Conservation (phyloP, 2,113 vertebrate species). For the Nothoprocta perdicaria region DNA sequence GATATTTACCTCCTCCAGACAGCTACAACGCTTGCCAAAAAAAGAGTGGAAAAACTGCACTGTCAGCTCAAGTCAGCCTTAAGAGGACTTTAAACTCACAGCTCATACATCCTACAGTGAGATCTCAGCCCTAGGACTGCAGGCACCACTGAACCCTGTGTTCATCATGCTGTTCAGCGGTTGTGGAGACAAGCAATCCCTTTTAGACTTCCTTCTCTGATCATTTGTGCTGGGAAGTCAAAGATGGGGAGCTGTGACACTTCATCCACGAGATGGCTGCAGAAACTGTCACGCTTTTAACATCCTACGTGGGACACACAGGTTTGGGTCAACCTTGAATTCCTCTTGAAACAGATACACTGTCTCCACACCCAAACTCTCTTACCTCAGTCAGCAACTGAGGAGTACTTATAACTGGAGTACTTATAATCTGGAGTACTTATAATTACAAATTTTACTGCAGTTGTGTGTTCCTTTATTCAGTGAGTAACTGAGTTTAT, state of each 20-base stretch:
- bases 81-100: not conserved
- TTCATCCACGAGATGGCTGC: not conserved
- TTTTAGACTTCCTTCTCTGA: not conserved
- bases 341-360: not conserved
- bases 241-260: too few relatives aligned
- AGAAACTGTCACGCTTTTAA: not conserved
- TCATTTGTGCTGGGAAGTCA: not conserved
- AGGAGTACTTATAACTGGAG: too few relatives aligned
- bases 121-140: not conserved
- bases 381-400: too few relatives aligned
- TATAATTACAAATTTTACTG: not conserved
- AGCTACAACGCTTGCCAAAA: not conserved
- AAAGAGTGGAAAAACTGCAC: not conserved
- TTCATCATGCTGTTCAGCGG: not conserved
- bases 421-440: too few relatives aligned
- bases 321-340: not conserved
- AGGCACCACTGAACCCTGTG: not conserved
- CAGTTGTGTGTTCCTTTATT: not conserved
- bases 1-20: not conserved
- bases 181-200: not conserved
- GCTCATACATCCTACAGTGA: not conserved
- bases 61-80: not conserved
- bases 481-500: not conserved
- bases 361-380: not conserved
- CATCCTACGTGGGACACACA: not conserved